These are phyloP conservation scores for Sebastes miniatus DNA, from an alignment of 2,797 vertebrate genomes.

Conservation along the genomic window DNA sequence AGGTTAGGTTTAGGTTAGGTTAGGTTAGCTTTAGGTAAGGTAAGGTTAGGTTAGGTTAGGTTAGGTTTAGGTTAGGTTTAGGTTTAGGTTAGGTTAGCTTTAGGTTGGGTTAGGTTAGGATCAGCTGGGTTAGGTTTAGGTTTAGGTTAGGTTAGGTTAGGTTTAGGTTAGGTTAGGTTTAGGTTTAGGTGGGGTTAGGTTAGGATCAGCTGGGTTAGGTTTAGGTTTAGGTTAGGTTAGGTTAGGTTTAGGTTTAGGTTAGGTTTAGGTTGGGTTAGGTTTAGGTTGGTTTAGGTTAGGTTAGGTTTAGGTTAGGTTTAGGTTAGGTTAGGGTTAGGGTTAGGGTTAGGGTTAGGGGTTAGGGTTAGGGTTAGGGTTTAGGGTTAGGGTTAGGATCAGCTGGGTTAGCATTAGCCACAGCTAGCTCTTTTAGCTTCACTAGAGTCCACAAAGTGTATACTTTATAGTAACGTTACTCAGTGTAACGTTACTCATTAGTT, in stretches of 20 bases:
- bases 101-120: background rate
- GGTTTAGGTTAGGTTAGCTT: no score
- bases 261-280: no score
- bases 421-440: background rate
- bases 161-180: no score
- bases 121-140: background rate
- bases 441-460: background rate
- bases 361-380: background rate
- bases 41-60: no score
- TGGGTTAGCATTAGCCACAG: conserved; percentile 36
- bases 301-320: no score
- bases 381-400: background rate
- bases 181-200: no score
- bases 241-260: no score
- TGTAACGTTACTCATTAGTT: background rate
- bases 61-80: background rate
- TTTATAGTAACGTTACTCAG: background rate
- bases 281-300: background rate
- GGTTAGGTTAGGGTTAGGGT: no score
- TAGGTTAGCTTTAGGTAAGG: no score
- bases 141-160: background rate
- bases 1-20: no score
- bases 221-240: no score
- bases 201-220: no score
- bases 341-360: background rate